Conservation (phyloP, 1,140 invertebrate species). For the Gonioctena quinquepunctata region DNA sequence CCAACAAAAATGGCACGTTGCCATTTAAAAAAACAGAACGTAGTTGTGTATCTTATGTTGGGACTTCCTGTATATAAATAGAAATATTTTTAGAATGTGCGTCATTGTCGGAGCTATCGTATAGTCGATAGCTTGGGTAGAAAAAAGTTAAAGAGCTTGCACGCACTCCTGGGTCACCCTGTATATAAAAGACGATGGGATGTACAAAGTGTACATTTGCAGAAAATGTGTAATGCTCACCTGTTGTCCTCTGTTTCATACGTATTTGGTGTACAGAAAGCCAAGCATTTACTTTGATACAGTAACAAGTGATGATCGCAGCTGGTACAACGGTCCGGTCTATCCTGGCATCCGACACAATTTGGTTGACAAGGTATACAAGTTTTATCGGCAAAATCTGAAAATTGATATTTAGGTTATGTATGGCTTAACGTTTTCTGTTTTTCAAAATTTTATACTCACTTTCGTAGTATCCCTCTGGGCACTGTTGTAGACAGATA, state of each 20-base stretch:
- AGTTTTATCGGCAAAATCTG: slow-evolving; percentile 71
- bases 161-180: too few species aligned
- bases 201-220: too few species aligned
- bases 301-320: slow-evolving; percentile 83
- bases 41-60: too few species aligned
- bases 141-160: too few species aligned
- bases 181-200: too few species aligned
- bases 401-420: not conserved
- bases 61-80: too few species aligned
- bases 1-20: too few species aligned
- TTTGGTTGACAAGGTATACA: slow-evolving; percentile 80
- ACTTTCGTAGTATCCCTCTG: slow-evolving; percentile 85
- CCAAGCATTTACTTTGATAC: slow-evolving; percentile 77
- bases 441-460: slow-evolving; percentile 49
- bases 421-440: not conserved
- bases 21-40: too few species aligned
- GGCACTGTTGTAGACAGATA: slow-evolving; percentile 81
- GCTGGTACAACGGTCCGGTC: slow-evolving; percentile 78
- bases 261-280: slow-evolving; percentile 77
- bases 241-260: slow-evolving; percentile 83
- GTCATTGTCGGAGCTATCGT: too few species aligned
- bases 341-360: slow-evolving; percentile 79
- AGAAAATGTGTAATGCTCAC: too few species aligned
- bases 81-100: too few species aligned
- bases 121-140: too few species aligned